These are phyloP conservation scores for Sclerodermus sp. DNA, from an alignment of 2,888 invertebrate genomes.

Conservation along the genomic window DNA sequence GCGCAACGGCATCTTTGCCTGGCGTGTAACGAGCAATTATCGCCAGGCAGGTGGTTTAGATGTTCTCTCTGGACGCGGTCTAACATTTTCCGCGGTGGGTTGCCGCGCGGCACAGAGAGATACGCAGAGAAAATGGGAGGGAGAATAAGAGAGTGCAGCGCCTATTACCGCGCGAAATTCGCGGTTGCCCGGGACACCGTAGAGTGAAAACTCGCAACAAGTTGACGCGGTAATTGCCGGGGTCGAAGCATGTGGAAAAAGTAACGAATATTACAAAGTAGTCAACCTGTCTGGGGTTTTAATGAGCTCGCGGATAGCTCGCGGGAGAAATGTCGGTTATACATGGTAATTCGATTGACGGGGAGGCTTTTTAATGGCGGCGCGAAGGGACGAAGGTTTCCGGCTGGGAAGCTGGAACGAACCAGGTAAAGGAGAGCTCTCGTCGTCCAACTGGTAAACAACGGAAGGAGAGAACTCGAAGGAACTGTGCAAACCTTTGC, in stretches of 20 bases:
- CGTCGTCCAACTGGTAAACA: no score
- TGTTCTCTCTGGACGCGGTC: constrained; percentile 12
- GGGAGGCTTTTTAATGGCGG: no score
- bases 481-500: no score
- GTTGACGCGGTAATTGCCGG: constrained; percentile 24
- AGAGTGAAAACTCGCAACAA: constrained; percentile 15
- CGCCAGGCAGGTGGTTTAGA: constrained; percentile 20
- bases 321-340: constrained; percentile 2
- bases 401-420: no score
- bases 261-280: constrained; percentile 21
- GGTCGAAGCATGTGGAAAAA: constrained; percentile 5
- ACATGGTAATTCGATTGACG: no score
- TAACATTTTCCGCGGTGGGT: constrained; percentile 19
- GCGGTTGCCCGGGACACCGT: constrained; percentile 9
- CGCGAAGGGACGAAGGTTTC: no score
- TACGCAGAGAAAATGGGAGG: constrained; percentile 2
- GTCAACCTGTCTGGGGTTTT: constrained; percentile 19
- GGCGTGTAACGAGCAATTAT: constrained; percentile 39
- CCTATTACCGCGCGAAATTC: constrained; percentile 20
- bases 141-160: neutral
- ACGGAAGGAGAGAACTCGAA: no score
- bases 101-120: constrained; percentile 1
- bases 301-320: constrained; percentile 18
- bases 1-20: constrained; percentile 28
- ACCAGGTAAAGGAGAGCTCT: no score